Evolutionary conservation across 2,113 vertebrate species (phyloP).

Genomic region (Trogon surrucura): DNA sequence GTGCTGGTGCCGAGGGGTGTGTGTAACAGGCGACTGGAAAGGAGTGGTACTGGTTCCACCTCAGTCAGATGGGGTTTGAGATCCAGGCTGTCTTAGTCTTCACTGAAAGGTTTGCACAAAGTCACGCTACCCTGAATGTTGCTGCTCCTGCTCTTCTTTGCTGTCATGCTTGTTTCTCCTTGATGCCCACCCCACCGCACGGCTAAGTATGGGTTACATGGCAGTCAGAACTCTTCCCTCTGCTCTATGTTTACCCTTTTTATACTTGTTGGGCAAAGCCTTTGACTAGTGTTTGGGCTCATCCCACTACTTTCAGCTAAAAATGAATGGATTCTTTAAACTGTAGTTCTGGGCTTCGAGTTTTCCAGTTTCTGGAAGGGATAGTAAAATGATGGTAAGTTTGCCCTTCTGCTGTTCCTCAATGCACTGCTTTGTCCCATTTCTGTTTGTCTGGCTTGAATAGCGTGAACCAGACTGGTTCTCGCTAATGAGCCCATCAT

Average conservation of each 20-base stretch:
- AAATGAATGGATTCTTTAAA: neutral
- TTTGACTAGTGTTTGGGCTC: neutral
- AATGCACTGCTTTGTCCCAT: neutral
- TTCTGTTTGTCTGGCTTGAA: neutral
- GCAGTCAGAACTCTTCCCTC: neutral
- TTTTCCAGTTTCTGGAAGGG: neutral
- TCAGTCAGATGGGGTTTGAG: neutral
- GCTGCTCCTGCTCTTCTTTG: neutral
- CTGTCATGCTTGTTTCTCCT: neutral
- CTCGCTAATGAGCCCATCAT: neutral
- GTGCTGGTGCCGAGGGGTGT: rapidly evolving
- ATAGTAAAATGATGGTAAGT: neutral
- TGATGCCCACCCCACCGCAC: neutral
- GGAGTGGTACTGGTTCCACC: too few species aligned
- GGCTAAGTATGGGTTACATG: neutral
- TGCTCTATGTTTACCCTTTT: neutral
- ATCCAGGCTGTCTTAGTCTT: neutral
- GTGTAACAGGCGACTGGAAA: rapidly evolving
- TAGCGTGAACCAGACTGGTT: neutral
- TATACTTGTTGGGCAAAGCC: neutral
- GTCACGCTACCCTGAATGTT: neutral
- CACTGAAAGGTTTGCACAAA: neutral
- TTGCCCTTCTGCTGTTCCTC: neutral
- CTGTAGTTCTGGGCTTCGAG: neutral
- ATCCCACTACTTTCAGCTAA: neutral